phyloP scores from a whole-genome alignment of 2,888 invertebrate species.

The Pachymerium ferrugineum region DNA sequence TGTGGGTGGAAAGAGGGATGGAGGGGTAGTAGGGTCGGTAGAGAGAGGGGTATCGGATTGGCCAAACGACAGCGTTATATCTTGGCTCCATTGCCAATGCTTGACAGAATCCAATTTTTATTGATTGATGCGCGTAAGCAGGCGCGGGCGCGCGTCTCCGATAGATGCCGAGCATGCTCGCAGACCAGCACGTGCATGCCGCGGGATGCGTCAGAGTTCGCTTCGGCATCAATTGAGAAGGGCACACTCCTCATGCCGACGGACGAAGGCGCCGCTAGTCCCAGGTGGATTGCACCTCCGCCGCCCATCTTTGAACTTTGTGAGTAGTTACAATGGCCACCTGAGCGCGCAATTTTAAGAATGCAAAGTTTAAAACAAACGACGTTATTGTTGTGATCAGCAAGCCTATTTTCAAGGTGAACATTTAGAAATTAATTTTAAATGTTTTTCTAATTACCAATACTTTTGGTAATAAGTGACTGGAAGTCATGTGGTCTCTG shows the following conservation, averaged over 20 bases:
- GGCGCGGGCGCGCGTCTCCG: slow-evolving; percentile 13
- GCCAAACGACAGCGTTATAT: slow-evolving; percentile 15
- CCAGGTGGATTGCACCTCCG: slow-evolving; percentile 29
- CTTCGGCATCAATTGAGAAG: neutral
- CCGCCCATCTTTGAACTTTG: slow-evolving; percentile 30
- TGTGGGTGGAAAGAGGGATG: slow-evolving; percentile 7
- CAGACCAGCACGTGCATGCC: slow-evolving; percentile 6
- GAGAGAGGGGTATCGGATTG: slow-evolving; percentile 28
- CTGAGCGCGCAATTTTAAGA: slow-evolving; percentile 6
- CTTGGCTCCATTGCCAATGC: slow-evolving; percentile 30
- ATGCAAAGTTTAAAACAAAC: neutral
- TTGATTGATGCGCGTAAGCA: slow-evolving; percentile 20
- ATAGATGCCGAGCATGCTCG: slow-evolving; percentile 31
- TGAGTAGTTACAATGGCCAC: slow-evolving; percentile 12
- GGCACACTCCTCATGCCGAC: slow-evolving; percentile 25
- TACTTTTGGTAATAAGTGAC: no score
- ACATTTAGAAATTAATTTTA: neutral
- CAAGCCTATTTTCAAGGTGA: neutral
- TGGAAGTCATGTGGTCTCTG: neutral
- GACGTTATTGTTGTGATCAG: neutral
- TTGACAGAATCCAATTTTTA: slow-evolving; percentile 33
- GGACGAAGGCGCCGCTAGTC: slow-evolving; percentile 31
- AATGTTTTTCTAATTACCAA: neutral
- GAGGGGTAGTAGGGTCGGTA: slow-evolving; percentile 34
- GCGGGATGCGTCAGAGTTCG: slow-evolving; percentile 1